phyloP scores from a whole-genome alignment of 2,797 vertebrate genomes.

The Parauchenoglanis ngamensis region DNA sequence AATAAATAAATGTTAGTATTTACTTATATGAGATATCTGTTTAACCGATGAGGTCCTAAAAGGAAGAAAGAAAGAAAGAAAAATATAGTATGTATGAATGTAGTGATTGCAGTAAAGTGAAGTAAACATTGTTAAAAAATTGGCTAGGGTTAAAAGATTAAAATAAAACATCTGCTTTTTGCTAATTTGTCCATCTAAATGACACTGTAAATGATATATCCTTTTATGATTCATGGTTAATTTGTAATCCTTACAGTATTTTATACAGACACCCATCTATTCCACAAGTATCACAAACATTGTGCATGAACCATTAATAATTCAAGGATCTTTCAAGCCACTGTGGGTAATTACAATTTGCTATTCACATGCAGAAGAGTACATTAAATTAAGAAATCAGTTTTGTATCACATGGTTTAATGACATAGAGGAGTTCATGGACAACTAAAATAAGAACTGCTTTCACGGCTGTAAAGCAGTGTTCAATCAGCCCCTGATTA shows the following conservation, averaged over 20 bases:
- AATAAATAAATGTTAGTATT: too few species aligned
- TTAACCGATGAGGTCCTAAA: too few species aligned
- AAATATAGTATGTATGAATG: too few species aligned
- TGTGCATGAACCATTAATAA: neutral
- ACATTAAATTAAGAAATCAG: neutral
- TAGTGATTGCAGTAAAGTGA: too few species aligned
- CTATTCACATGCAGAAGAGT: neutral
- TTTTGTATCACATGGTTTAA: conserved; percentile 19
- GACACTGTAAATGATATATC: too few species aligned
- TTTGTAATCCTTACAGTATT: neutral
- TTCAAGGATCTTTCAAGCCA: neutral
- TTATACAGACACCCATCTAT: neutral
- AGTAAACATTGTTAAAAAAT: too few species aligned
- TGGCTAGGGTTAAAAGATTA: too few species aligned
- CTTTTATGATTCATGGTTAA: neutral
- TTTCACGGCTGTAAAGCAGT: neutral
- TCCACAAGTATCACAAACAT: neutral
- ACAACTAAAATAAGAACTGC: neutral
- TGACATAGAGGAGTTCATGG: conserved; percentile 2
- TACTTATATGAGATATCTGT: too few species aligned
- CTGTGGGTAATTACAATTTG: neutral
- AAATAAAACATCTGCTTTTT: too few species aligned
- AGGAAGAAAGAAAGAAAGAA: too few species aligned
- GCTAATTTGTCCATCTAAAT: too few species aligned
- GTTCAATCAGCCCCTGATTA: neutral